These are phyloP conservation scores for Drosophila cracens DNA, from an alignment of 2,888 invertebrate genomes.

Conservation along the genomic window DNA sequence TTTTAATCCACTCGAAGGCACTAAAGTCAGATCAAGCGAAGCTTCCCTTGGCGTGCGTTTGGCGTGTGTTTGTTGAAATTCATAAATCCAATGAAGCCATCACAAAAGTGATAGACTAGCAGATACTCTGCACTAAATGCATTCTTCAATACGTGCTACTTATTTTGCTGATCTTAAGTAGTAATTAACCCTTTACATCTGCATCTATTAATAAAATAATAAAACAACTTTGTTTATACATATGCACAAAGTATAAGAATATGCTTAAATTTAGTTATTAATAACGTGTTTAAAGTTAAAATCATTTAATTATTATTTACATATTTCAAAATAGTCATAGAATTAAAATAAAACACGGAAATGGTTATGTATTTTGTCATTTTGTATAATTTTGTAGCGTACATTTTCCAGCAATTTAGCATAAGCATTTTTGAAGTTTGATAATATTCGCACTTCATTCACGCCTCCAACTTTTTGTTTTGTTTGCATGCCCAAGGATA, in stretches of 20 bases:
- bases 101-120: neutral
- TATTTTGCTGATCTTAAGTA: neutral
- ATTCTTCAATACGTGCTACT: neutral
- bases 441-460: conserved; percentile 30
- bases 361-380: neutral
- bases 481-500: conserved; percentile 1
- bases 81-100: conserved; percentile 25
- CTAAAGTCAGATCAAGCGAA: conserved; percentile 48
- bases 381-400: neutral
- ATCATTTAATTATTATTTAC: neutral
- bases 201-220: too few species aligned
- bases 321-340: neutral
- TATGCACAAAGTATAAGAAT: neutral
- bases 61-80: conserved; percentile 31
- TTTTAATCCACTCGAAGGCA: conserved; percentile 70
- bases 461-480: conserved; percentile 11
- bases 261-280: neutral
- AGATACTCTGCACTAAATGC: neutral
- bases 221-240: too few species aligned
- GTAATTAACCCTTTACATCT: neutral
- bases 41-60: conserved; percentile 6
- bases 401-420: neutral
- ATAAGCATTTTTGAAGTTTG: conserved; percentile 12
- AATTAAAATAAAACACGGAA: neutral
- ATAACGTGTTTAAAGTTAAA: neutral